phyloP scores from a whole-genome alignment of 2,888 invertebrate genomes.

The Drosophila austrosaltans region DNA sequence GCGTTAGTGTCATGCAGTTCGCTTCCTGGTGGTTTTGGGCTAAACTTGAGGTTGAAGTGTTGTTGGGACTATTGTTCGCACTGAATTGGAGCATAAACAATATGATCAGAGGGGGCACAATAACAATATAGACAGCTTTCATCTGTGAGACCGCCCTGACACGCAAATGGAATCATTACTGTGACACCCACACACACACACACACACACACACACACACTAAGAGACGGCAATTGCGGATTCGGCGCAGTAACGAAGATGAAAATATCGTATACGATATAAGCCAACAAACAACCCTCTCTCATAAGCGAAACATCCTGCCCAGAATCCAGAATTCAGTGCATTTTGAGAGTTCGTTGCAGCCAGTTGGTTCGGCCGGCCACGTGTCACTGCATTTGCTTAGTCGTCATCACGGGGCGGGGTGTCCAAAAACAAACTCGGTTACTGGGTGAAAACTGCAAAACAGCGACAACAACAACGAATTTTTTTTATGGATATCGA shows the following conservation, averaged over 20 bases:
- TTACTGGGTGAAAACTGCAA: conserved; percentile 80
- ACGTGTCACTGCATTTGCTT: conserved; percentile 24
- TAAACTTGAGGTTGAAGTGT: conserved; percentile 57
- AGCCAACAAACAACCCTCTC: conserved; percentile 38
- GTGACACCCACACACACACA: conserved; percentile 42
- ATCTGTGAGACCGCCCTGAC: conserved; percentile 31
- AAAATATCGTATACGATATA: conserved; percentile 68
- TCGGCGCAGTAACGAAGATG: conserved; percentile 61
- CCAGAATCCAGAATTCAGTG: conserved; percentile 76
- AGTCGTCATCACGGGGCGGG: conserved; percentile 51
- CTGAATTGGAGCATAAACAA: conserved; percentile 67
- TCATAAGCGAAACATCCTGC: conserved; percentile 52
- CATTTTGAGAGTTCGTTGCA: conserved; percentile 75
- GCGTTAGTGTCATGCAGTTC: conserved; percentile 36
- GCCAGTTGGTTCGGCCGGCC: conserved; percentile 47
- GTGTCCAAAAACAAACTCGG: conserved; percentile 73
- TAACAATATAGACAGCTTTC: background rate
- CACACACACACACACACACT: conserved; percentile 13
- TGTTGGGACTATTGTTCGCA: conserved; percentile 59
- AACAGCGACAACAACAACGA: conserved; percentile 41
- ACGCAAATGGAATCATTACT: conserved; percentile 64
- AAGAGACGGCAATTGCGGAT: conserved; percentile 45
- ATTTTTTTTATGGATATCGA: conserved; percentile 24
- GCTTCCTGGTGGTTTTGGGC: conserved; percentile 59
- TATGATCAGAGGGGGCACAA: conserved; percentile 7